A percentile compares a stretch with the other conserved stretches of the same genome.
Evolutionary conservation across 1,140 invertebrate genomes (phyloP).

Genomic region (Himalopsyche phryganea): DNA sequence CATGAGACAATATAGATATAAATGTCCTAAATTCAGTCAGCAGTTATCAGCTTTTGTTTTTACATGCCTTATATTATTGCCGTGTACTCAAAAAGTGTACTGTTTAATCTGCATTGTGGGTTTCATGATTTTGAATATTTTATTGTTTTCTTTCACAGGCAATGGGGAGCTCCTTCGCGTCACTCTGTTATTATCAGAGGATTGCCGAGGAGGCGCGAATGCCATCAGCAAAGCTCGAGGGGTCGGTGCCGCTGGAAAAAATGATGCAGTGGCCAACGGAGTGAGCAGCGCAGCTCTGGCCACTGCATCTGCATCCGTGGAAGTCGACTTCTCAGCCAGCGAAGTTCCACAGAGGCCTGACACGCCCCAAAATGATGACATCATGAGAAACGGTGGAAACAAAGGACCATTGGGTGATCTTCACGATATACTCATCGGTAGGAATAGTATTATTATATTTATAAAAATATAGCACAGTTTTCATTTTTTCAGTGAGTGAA

Average conservation of each 20-base stretch:
- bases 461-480: too few species aligned
- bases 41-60: too few species aligned
- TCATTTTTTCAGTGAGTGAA: too few species aligned
- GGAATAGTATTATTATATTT: constrained; percentile 6
- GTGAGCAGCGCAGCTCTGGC: constrained; percentile 53
- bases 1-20: too few species aligned
- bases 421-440: constrained; percentile 77
- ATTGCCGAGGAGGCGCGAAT: constrained; percentile 51
- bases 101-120: too few species aligned
- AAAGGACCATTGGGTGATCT: constrained; percentile 62
- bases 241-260: constrained; percentile 52
- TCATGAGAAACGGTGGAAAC: constrained; percentile 63
- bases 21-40: too few species aligned
- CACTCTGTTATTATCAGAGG: constrained; percentile 65
- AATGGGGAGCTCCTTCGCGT: constrained; percentile 58
- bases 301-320: constrained; percentile 78
- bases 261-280: constrained; percentile 43
- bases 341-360: constrained; percentile 73
- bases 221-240: constrained; percentile 46
- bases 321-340: constrained; percentile 81
- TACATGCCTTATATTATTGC: too few species aligned
- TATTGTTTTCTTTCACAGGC: too few species aligned
- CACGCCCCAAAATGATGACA: constrained; percentile 80
- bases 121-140: too few species aligned
- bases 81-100: too few species aligned